Evolutionary conservation across 2,113 vertebrate species (phyloP).

Genomic region (Daphoenositta chrysoptera): DNA sequence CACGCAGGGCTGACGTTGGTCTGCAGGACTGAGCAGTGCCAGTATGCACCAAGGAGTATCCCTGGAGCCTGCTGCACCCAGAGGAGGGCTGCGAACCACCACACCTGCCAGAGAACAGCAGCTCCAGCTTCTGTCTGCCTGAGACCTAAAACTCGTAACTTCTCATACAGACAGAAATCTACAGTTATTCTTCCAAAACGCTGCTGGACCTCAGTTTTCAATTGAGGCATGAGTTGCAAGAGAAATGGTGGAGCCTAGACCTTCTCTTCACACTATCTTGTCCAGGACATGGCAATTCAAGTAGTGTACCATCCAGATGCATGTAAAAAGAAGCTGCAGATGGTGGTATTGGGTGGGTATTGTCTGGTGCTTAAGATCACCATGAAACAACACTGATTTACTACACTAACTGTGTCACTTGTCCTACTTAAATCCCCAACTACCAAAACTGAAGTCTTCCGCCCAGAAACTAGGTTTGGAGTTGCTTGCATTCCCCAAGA

Average conservation of each 20-base stretch:
- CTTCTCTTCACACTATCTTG: neutral
- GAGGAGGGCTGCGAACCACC: fast-evolving
- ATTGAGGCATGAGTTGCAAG: neutral
- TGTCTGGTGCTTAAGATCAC: conserved; percentile 28
- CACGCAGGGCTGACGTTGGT: too few relatives aligned
- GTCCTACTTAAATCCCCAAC: neutral
- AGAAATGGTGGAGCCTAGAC: neutral
- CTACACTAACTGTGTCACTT: neutral
- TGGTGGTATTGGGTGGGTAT: neutral
- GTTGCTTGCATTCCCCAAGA: neutral
- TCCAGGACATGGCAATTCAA: neutral
- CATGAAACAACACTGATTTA: neutral
- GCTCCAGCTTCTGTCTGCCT: neutral
- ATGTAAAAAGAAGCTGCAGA: neutral
- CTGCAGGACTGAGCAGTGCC: neutral
- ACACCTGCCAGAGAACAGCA: neutral
- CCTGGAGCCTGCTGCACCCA: neutral
- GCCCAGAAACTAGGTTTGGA: neutral
- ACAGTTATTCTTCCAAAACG: neutral
- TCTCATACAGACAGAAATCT: neutral
- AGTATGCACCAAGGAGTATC: fast-evolving
- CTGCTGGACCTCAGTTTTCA: neutral
- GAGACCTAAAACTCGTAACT: neutral
- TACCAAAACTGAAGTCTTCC: neutral
- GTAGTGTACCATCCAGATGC: neutral